These are phyloP conservation scores for Drosophila obscura DNA, from an alignment of 1,140 invertebrate genomes.

Conservation along the genomic window DNA sequence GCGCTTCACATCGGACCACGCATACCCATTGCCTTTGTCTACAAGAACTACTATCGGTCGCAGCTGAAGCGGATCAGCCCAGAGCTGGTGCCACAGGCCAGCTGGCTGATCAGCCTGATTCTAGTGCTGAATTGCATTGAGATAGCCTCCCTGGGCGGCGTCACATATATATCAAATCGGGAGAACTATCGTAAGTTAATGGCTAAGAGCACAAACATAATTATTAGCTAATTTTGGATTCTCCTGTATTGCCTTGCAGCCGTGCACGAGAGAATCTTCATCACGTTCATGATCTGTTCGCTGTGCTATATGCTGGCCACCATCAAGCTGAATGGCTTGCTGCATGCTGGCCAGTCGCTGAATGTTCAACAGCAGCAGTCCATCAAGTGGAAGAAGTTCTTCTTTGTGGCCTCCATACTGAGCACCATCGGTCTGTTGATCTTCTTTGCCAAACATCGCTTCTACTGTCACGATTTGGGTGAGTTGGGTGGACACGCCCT, in stretches of 20 bases:
- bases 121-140: constrained; percentile 94
- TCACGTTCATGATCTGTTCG: constrained; percentile 95
- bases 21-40: constrained; percentile 92
- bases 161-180: constrained; percentile 96
- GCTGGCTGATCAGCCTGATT: constrained; percentile 89
- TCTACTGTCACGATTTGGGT: constrained; percentile 95
- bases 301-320: constrained; percentile 91
- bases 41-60: constrained; percentile 91
- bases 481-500: constrained; percentile 34
- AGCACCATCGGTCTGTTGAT: constrained; percentile 92
- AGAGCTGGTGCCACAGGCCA: constrained; percentile 84
- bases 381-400: constrained; percentile 89
- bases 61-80: constrained; percentile 87
- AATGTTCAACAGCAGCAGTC: constrained; percentile 81
- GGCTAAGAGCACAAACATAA: too few species aligned
- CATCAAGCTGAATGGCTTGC: constrained; percentile 74
- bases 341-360: constrained; percentile 82
- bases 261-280: constrained; percentile 96
- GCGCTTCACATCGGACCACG: constrained; percentile 95
- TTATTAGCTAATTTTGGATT: too few species aligned
- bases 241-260: constrained; percentile 87
- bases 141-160: constrained; percentile 92
- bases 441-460: constrained; percentile 94
- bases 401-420: constrained; percentile 90
- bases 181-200: constrained; percentile 95